phyloP scores from a whole-genome alignment of 2,888 invertebrate species.

The Ligdia adustata region DNA sequence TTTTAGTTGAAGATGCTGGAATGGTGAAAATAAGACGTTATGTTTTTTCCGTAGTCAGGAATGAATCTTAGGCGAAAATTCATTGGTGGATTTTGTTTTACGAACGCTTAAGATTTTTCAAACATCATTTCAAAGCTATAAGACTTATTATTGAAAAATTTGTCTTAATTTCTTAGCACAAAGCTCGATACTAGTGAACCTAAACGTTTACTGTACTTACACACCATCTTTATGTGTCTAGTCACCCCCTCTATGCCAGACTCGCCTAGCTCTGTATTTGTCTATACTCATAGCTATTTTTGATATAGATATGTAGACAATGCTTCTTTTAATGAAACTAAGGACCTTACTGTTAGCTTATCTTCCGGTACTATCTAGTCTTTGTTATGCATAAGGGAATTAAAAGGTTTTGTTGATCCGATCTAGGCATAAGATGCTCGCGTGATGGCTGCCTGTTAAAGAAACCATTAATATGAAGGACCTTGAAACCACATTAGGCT shows the following conservation, averaged over 20 bases:
- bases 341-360: slow-evolving; percentile 29
- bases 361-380: slow-evolving; percentile 8
- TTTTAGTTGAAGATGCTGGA: no score
- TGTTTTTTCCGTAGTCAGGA: no score
- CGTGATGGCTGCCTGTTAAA: slow-evolving; percentile 15
- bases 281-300: background rate
- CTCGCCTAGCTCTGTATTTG: slow-evolving; percentile 12
- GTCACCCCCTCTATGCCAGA: slow-evolving; percentile 42
- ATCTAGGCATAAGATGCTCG: slow-evolving; percentile 19
- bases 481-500: slow-evolving; percentile 20
- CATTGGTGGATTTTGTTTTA: no score
- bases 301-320: slow-evolving; percentile 3
- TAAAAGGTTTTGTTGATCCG: slow-evolving; percentile 7
- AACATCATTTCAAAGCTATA: no score
- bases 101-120: no score
- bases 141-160: no score
- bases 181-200: no score
- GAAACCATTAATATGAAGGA: slow-evolving; percentile 5
- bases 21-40: no score
- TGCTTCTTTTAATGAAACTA: slow-evolving; percentile 33
- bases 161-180: no score
- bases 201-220: background rate
- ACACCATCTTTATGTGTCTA: slow-evolving; percentile 54
- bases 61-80: no score
- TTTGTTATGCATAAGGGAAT: slow-evolving; percentile 9